Evolutionary conservation across 2,888 invertebrate genomes (phyloP), one percentile per base, ranked within the genome.

Genomic region (Scaptomyza tumidula): DNA sequence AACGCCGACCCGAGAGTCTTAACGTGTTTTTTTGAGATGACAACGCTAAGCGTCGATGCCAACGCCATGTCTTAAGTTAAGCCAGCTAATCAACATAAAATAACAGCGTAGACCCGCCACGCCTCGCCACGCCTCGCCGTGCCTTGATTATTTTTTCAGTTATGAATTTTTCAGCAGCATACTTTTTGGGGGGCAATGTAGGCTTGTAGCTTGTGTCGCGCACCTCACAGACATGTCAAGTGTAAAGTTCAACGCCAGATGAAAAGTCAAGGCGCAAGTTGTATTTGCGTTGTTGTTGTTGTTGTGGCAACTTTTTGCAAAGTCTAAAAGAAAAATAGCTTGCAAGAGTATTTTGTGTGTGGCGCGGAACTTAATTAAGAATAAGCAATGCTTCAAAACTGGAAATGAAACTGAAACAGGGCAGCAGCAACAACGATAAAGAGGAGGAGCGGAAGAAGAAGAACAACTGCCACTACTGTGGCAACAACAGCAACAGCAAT

Each of bases 311-410:
- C 60, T 60, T 60, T 54, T 63, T 63, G 52, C 44, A 49, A 49
- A 33, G 45, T 19, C 55, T 29, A 24, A 58, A 69, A 65, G 62
- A 10, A 33, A 31, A 9, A 31, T 9, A 9, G 60, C 29, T 63
- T 27, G 63, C 16, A 55, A 63, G 62, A n/a, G n/a, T 71, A 62
- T 68, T 71, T 71, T 55, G 49, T 58, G 60, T 43, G 60, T 43
- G 61, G 57, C 52, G 69, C 67, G 49, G 71, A 78, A 78, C 81
- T 81, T 81, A 81, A 81, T 81, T 81, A 81, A 82, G 81, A 77
- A 76, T 73, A 80, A 76, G 81, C 75, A 78, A 78, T 75, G 81
- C 75, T 66, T 72, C 63, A 62, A 75, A 54, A 74, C 67, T 57
- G 63, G 62, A 66, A 71, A 68, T 62, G 70, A 59, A 55, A 71